phyloP scores from a whole-genome alignment of 2,888 invertebrate genomes.

The Hirtodrosophila trivittata region DNA sequence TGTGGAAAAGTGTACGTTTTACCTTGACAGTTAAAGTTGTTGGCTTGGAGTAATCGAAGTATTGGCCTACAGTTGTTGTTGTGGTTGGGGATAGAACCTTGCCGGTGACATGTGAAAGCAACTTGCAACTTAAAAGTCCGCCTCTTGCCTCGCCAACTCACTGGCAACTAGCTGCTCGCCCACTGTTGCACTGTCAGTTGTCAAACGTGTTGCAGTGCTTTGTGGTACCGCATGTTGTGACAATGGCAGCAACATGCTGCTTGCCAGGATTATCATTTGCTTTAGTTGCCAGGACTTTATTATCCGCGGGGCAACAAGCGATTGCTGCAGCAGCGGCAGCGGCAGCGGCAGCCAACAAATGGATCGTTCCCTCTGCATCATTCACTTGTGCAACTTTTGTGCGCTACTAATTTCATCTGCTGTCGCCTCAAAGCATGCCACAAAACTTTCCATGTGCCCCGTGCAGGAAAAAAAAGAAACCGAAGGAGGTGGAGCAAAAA shows the following conservation, averaged over 20 bases:
- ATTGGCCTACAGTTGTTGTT: not conserved
- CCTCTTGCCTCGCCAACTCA: not conserved
- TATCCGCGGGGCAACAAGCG: conserved; percentile 29
- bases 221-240: conserved; percentile 38
- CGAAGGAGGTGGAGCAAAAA: conserved; percentile 9
- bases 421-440: conserved; percentile 50
- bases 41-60: not conserved
- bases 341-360: conserved; percentile 6
- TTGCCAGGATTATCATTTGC: conserved; percentile 39
- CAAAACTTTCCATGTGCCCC: conserved; percentile 51
- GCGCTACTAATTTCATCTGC: conserved; percentile 43
- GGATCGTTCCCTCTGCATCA: conserved; percentile 5
- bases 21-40: not conserved
- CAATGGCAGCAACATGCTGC: conserved; percentile 10
- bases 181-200: conserved; percentile 55
- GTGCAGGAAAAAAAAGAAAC: conserved; percentile 3
- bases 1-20: too few species aligned
- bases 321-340: conserved; percentile 15
- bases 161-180: not conserved
- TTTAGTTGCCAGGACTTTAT: conserved; percentile 43
- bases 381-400: conserved; percentile 12
- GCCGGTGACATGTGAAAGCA: not conserved
- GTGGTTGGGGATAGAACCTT: not conserved
- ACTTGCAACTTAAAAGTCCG: not conserved
- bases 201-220: conserved; percentile 60